Percentiles rank a stretch among this genome's conserved stretches.
Evolutionary conservation across 37 sponge, comb jelly and placozoan species (phyloP).

Genomic region (Cliona cf. orientalis): DNA sequence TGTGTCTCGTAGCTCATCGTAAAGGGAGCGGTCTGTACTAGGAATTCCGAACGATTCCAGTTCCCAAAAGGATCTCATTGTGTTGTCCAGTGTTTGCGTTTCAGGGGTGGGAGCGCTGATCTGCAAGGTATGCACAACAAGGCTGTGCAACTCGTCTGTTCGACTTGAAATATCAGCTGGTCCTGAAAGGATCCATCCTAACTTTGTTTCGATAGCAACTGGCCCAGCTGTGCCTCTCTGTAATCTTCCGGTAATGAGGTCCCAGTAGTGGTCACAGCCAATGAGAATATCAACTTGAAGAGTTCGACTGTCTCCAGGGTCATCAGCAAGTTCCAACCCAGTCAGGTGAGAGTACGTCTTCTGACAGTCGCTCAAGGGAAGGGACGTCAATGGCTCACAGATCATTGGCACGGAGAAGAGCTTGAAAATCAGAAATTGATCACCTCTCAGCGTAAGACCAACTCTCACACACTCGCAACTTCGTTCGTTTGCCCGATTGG

Average conservation of each 20-base stretch:
- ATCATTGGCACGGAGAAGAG: slow-evolving; percentile 32
- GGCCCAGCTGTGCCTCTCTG: slow-evolving; percentile 28
- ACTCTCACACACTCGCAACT: slow-evolving; percentile 16
- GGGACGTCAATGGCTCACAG: slow-evolving; percentile 33
- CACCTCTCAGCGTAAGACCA: slow-evolving; percentile 18
- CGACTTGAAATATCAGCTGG: slow-evolving; percentile 10
- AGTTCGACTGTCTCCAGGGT: background rate
- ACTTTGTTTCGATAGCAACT: slow-evolving; percentile 11
- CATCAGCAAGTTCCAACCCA: slow-evolving; percentile 25
- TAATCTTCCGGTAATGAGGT: slow-evolving; percentile 20
- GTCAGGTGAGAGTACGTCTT: slow-evolving; percentile 16
- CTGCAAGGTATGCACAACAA: slow-evolving; percentile 10
- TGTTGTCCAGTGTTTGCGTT: background rate
- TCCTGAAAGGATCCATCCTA: slow-evolving; percentile 39
- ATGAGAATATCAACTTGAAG: slow-evolving; percentile 15
- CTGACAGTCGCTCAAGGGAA: background rate
- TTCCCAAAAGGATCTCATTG: slow-evolving; percentile 39
- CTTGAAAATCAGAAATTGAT: background rate
- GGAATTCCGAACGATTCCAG: slow-evolving; percentile 38
- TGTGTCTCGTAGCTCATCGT: slow-evolving; percentile 11
- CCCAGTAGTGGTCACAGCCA: slow-evolving; percentile 40
- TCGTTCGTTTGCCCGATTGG: background rate
- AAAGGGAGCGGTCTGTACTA: slow-evolving; percentile 1
- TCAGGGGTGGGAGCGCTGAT: background rate
- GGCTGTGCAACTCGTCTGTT: background rate